Conservation (phyloP, 1,140 invertebrate genomes). For the Magallana ariakensis region DNA sequence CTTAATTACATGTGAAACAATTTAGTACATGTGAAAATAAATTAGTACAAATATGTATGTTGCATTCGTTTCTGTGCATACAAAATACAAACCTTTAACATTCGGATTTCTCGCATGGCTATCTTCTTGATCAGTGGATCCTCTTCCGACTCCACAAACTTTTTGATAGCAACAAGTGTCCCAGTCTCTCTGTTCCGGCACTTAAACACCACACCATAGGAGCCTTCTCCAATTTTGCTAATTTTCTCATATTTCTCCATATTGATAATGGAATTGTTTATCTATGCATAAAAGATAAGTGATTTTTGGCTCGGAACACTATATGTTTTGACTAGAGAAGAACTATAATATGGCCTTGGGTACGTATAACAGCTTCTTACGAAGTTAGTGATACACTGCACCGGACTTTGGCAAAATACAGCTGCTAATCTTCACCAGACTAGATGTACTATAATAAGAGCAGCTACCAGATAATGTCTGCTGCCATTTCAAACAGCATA, state of each 20-base stretch:
- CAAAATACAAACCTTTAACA: slow-evolving; percentile 91
- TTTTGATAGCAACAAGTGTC: slow-evolving; percentile 98
- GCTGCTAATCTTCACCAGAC: slow-evolving; percentile 1
- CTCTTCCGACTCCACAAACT: slow-evolving; percentile 99
- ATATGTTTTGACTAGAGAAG: slow-evolving; percentile 35
- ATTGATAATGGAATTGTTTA: slow-evolving; percentile 43
- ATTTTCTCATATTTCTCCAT: slow-evolving; percentile 99
- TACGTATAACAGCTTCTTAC: slow-evolving; percentile 48
- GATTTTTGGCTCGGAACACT: slow-evolving; percentile 32
- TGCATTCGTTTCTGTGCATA: too few species aligned
- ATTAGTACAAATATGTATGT: too few species aligned
- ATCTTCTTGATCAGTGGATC: slow-evolving; percentile 99
- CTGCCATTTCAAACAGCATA: slow-evolving; percentile 10
- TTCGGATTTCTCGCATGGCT: slow-evolving; percentile 96
- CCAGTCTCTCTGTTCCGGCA: slow-evolving; percentile 97
- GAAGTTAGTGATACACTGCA: slow-evolving; percentile 46
- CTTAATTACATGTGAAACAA: too few species aligned
- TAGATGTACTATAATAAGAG: slow-evolving; percentile 13
- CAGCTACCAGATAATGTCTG: not conserved
- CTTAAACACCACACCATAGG: slow-evolving; percentile 99
- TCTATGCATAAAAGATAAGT: slow-evolving; percentile 44
- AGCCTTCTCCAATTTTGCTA: slow-evolving; percentile 97
- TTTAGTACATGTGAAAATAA: too few species aligned
- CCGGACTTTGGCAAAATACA: slow-evolving; percentile 49
- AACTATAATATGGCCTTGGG: slow-evolving; percentile 31